These are phyloP conservation scores for Misgurnus anguillicaudatus DNA, from an alignment of 2,113 vertebrate genomes.

Conservation along the genomic window DNA sequence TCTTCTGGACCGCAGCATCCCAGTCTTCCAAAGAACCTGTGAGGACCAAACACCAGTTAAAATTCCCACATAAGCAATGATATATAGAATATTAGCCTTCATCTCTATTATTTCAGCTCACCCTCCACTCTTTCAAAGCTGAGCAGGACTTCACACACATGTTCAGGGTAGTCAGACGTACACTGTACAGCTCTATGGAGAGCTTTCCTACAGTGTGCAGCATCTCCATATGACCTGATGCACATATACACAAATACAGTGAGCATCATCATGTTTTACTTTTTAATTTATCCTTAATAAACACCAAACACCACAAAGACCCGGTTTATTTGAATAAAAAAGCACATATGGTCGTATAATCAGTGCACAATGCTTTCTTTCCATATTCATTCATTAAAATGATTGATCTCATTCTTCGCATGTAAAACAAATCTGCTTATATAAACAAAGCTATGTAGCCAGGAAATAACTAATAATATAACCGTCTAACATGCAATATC, in stretches of 20 bases:
- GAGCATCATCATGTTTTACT: background rate
- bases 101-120: slow-evolving; percentile 58
- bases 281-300: too few species aligned
- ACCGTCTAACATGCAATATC: background rate
- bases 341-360: background rate
- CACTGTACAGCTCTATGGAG: slow-evolving; percentile 94
- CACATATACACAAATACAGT: slow-evolving; percentile 13
- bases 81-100: background rate
- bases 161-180: slow-evolving; percentile 94
- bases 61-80: background rate
- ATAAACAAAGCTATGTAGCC: background rate
- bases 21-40: slow-evolving; percentile 93
- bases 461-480: slow-evolving; percentile 3
- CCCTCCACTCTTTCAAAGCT: slow-evolving; percentile 95
- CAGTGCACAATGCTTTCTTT: background rate
- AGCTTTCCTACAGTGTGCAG: slow-evolving; percentile 89
- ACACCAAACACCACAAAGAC: background rate
- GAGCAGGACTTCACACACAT: slow-evolving; percentile 94
- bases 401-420: too few species aligned
- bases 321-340: too few species aligned
- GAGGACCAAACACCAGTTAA: background rate
- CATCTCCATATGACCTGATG: slow-evolving; percentile 86
- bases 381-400: too few species aligned
- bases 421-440: background rate
- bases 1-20: slow-evolving; percentile 93